Percentiles rank a stretch among this genome's conserved stretches.
These are phyloP conservation scores for Medauroidea extradentata DNA, from an alignment of 1,140 invertebrate species.

Conservation along the genomic window DNA sequence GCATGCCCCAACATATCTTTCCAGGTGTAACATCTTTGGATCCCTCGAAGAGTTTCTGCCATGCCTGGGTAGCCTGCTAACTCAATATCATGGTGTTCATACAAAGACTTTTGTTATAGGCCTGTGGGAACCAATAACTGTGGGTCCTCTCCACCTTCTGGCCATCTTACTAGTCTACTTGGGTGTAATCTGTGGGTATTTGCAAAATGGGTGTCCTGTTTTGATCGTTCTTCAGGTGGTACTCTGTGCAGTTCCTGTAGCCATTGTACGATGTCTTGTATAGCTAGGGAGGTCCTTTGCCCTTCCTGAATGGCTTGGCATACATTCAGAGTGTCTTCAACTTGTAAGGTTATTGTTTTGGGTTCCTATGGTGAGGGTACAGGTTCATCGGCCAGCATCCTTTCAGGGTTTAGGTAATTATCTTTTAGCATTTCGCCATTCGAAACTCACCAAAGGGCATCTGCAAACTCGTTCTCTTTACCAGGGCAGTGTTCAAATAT, in stretches of 20 bases:
- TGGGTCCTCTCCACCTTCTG: not conserved
- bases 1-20: conserved; percentile 2
- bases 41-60: conserved; percentile 21
- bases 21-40: not conserved
- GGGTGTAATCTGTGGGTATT: not conserved
- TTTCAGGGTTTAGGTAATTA: no score
- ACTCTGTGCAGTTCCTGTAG: no score
- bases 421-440: no score
- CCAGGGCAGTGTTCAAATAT: conserved; percentile 25
- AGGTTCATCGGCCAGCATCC: no score
- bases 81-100: conserved; percentile 17
- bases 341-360: no score
- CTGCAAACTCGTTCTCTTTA: conserved; percentile 21
- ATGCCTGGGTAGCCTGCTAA: conserved; percentile 22
- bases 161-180: not conserved
- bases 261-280: no score
- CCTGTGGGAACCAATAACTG: conserved; percentile 9
- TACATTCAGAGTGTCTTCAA: not conserved
- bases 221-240: no score
- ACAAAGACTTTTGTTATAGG: not conserved
- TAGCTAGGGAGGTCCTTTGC: no score
- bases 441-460: not conserved
- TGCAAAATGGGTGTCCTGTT: not conserved
- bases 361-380: no score
- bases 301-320: no score